A percentile compares a stretch with the other conserved stretches of the same genome.
Evolutionary conservation across 2,113 vertebrate genomes (phyloP).

Genomic region (Phyllostomus hastatus): DNA sequence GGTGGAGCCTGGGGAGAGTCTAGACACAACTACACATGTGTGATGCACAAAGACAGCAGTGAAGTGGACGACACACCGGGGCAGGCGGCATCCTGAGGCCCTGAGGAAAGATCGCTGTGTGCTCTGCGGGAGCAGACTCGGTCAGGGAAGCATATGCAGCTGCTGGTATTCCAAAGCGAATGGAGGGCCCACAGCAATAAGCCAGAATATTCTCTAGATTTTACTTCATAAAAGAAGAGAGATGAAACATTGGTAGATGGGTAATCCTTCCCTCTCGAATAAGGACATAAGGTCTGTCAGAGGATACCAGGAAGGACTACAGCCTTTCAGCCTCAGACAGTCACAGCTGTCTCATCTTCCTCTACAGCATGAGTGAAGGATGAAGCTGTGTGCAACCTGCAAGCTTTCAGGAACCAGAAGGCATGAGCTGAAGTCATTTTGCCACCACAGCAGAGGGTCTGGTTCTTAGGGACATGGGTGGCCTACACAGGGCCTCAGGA

Average conservation of each 20-base stretch:
- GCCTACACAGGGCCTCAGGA: not conserved
- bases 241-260: not conserved
- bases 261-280: not conserved
- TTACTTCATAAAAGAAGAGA: not conserved
- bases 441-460: not conserved
- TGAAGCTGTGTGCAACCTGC: rapidly evolving
- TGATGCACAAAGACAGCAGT: not conserved
- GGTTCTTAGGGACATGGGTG: not conserved
- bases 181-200: not conserved
- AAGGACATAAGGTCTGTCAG: not conserved
- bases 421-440: not conserved
- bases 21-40: not conserved
- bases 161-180: not conserved
- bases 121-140: not conserved
- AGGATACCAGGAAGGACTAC: not conserved
- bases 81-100: not conserved
- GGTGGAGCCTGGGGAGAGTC: not conserved
- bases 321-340: not conserved
- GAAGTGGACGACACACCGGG: rapidly evolving
- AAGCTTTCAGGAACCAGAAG: not conserved
- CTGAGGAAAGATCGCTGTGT: rapidly evolving
- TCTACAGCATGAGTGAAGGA: not conserved
- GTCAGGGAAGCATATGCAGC: rapidly evolving
- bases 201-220: not conserved
- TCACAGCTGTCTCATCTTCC: too few species aligned